A percentile compares a stretch with the other conserved stretches of the same genome.
Evolutionary conservation across 2,888 invertebrate genomes (phyloP).

Genomic region (Epinotia bilunana): DNA sequence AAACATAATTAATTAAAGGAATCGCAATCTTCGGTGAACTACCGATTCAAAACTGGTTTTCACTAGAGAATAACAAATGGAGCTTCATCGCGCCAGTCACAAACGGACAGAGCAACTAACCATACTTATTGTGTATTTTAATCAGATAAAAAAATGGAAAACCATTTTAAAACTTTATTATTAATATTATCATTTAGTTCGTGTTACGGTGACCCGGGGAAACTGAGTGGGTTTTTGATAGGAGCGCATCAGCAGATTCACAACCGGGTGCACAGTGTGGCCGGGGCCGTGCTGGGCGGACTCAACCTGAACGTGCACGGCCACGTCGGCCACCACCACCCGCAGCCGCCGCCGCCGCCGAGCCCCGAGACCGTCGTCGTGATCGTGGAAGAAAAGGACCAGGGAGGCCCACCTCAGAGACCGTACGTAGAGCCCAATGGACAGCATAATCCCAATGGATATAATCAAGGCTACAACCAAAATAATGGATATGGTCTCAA

Average conservation of each 20-base stretch:
- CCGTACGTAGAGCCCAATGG: slow-evolving; percentile 28
- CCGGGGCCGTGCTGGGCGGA: slow-evolving; percentile 62
- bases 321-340: slow-evolving; percentile 50
- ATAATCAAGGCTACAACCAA: slow-evolving; percentile 6
- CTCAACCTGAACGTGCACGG: slow-evolving; percentile 55
- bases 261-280: slow-evolving; percentile 57
- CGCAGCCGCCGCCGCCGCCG: slow-evolving; percentile 36
- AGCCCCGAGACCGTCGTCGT: slow-evolving; percentile 56
- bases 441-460: neutral
- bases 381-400: slow-evolving; percentile 55
- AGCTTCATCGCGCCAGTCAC: slow-evolving; percentile 41
- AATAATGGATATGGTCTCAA: slow-evolving; percentile 5
- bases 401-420: slow-evolving; percentile 28
- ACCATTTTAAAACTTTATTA: slow-evolving; percentile 42
- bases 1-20: slow-evolving; percentile 18
- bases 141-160: slow-evolving; percentile 49
- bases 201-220: slow-evolving; percentile 50
- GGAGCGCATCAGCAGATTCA: slow-evolving; percentile 56
- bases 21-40: slow-evolving; percentile 35
- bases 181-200: slow-evolving; percentile 47
- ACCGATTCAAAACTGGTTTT: slow-evolving; percentile 47
- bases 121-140: slow-evolving; percentile 45
- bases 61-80: slow-evolving; percentile 42
- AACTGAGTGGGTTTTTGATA: slow-evolving; percentile 55
- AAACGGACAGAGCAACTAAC: slow-evolving; percentile 44